A percentile compares a stretch with the other conserved stretches of the same genome.
Conservation (phyloP, 2,113 vertebrate species). For the Typhlomys cinereus region DNA sequence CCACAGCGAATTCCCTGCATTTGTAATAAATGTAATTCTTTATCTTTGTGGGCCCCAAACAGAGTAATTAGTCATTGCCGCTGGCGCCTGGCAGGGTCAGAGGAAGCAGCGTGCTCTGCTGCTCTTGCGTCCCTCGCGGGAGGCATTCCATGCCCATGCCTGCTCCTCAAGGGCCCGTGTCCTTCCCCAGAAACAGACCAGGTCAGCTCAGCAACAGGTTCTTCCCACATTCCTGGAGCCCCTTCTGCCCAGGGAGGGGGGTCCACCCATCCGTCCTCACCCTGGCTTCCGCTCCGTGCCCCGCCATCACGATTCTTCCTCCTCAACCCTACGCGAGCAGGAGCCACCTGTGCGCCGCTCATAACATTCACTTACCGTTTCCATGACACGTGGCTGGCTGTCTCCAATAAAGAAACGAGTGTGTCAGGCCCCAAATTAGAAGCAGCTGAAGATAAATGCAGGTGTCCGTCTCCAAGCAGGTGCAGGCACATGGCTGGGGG, state of each 20-base stretch:
- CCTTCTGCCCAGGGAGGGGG: too few species aligned
- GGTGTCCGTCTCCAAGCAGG: too few species aligned
- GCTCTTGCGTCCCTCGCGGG: conserved; percentile 37
- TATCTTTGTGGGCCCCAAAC: conserved; percentile 70
- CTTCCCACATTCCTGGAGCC: not conserved
- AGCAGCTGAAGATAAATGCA: not conserved
- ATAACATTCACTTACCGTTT: not conserved
- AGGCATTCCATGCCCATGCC: not conserved
- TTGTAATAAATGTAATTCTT: conserved; percentile 67
- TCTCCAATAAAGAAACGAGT: not conserved
- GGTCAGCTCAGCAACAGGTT: not conserved
- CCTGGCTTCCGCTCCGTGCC: not conserved
- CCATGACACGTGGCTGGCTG: not conserved
- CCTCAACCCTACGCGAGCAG: not conserved
- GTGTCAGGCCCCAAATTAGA: not conserved
- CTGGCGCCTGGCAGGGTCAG: conserved; percentile 52
- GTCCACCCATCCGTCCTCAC: rapidly evolving
- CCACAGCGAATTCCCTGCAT: not conserved
- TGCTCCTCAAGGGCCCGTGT: not conserved
- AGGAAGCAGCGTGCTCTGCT: conserved; percentile 32
- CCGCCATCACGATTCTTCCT: rapidly evolving
- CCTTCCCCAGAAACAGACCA: not conserved
- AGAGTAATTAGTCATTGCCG: conserved; percentile 78
- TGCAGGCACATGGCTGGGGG: too few species aligned
- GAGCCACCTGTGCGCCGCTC: not conserved